Evolutionary conservation across 2,797 vertebrate genomes (phyloP).

Genomic region (Sebastes dallii): DNA sequence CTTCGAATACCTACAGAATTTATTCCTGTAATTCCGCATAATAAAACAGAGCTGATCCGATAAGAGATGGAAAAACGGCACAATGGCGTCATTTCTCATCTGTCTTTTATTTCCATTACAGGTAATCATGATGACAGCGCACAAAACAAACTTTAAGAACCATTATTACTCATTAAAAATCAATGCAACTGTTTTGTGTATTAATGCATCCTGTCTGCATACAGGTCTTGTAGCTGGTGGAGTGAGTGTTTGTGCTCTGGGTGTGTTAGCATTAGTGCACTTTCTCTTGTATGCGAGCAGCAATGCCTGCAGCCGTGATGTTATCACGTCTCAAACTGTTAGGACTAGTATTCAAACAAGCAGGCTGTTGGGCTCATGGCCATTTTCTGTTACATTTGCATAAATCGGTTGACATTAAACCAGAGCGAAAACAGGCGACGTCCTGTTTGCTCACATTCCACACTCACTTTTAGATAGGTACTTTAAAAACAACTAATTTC

Average conservation of each 20-base stretch:
- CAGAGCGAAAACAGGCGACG: slow-evolving; percentile 53
- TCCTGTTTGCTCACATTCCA: slow-evolving; percentile 59
- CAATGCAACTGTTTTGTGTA: slow-evolving; percentile 39
- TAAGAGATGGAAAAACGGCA: slow-evolving; percentile 3
- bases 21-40: background rate
- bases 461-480: slow-evolving; percentile 15
- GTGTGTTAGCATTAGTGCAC: slow-evolving; percentile 22
- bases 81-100: slow-evolving; percentile 10
- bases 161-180: slow-evolving; percentile 46
- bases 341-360: slow-evolving; percentile 47
- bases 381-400: slow-evolving; percentile 68
- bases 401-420: slow-evolving; percentile 62
- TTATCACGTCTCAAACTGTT: slow-evolving; percentile 46
- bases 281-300: slow-evolving; percentile 8
- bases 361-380: slow-evolving; percentile 25
- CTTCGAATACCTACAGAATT: background rate
- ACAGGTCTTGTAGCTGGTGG: slow-evolving; percentile 5
- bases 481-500: slow-evolving; percentile 38
- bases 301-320: slow-evolving; percentile 44
- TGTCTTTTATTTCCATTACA: slow-evolving; percentile 52
- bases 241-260: slow-evolving; percentile 19
- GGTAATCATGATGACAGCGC: slow-evolving; percentile 30
- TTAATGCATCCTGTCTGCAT: slow-evolving; percentile 48
- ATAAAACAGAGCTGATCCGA: background rate
- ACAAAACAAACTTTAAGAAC: slow-evolving; percentile 36